A percentile compares a stretch with the other conserved stretches of the same genome.
These are phyloP conservation scores for Drosophila mimica DNA, from an alignment of 2,888 invertebrate genomes.

Conservation along the genomic window DNA sequence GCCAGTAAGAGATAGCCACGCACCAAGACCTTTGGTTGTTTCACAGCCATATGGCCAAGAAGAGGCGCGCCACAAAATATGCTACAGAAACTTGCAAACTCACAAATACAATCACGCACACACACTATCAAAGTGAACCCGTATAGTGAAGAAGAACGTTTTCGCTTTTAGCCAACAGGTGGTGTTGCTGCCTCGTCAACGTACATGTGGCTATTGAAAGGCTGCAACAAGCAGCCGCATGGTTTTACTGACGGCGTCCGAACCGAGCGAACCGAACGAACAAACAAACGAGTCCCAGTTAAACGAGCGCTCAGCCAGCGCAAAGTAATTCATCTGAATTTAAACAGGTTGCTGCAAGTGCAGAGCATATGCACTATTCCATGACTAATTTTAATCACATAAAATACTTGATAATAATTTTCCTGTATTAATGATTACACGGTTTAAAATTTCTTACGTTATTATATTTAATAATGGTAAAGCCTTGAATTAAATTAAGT, in stretches of 20 bases:
- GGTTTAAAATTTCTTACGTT: not conserved
- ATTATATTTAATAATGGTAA: not conserved
- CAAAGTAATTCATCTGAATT: conserved; percentile 37
- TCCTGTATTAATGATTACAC: not conserved
- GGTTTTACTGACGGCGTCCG: conserved; percentile 71
- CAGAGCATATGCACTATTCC: conserved; percentile 11
- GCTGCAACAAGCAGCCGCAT: conserved; percentile 71
- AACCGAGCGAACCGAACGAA: conserved; percentile 37
- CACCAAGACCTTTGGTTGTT: conserved; percentile 13
- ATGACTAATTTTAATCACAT: not conserved
- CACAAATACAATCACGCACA: not conserved
- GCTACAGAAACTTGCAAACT: conserved; percentile 31
- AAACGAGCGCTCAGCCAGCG: conserved; percentile 33
- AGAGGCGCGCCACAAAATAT: conserved; percentile 67
- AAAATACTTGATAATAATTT: not conserved
- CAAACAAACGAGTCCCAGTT: conserved; percentile 12
- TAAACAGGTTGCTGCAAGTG: conserved; percentile 18
- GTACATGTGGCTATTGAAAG: conserved; percentile 82
- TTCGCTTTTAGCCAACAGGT: conserved; percentile 80
- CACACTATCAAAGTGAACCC: conserved; percentile 3
- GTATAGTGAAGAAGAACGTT: not conserved
- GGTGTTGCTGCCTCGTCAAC: conserved; percentile 79
- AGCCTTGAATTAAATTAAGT: not conserved
- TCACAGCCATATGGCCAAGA: conserved; percentile 67
- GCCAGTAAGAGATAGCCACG: conserved; percentile 13